These are phyloP conservation scores for Callyntrura guangdongensis DNA, from an alignment of 2,888 invertebrate species.

Conservation along the genomic window DNA sequence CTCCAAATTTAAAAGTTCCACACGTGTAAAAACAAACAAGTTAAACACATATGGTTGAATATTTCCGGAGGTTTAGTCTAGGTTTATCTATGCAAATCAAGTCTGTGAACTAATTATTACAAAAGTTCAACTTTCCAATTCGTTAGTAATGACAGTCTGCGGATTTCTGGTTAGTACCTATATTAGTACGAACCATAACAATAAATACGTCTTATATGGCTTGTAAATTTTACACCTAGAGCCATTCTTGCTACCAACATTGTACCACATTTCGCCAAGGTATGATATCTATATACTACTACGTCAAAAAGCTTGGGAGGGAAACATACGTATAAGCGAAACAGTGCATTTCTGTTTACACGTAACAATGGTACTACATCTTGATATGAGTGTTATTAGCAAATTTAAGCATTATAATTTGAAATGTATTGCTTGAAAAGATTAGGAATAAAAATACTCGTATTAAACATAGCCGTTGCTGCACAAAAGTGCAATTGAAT, in stretches of 20 bases:
- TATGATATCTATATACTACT: background rate
- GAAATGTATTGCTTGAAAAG: background rate
- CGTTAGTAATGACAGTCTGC: slow-evolving; percentile 15
- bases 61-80: slow-evolving; percentile 47
- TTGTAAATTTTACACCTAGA: slow-evolving; percentile 40
- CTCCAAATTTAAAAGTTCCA: background rate
- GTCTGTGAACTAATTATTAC: slow-evolving; percentile 11
- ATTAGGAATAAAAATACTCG: slow-evolving; percentile 4
- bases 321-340: too few species aligned
- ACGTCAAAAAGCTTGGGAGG: background rate
- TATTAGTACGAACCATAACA: background rate
- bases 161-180: background rate
- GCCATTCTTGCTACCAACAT: background rate
- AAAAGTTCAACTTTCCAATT: slow-evolving; percentile 58
- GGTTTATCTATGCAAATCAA: slow-evolving; percentile 18
- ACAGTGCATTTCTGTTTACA: background rate
- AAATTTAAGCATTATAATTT: slow-evolving; percentile 36
- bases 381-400: background rate
- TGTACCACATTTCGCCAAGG: background rate
- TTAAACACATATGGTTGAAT: background rate
- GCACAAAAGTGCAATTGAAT: slow-evolving; percentile 35
- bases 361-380: background rate
- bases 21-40: background rate
- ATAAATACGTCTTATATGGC: background rate
- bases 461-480: slow-evolving; percentile 32